These are phyloP conservation scores for Carabus problematicus DNA, from an alignment of 2,888 invertebrate species.

Conservation along the genomic window DNA sequence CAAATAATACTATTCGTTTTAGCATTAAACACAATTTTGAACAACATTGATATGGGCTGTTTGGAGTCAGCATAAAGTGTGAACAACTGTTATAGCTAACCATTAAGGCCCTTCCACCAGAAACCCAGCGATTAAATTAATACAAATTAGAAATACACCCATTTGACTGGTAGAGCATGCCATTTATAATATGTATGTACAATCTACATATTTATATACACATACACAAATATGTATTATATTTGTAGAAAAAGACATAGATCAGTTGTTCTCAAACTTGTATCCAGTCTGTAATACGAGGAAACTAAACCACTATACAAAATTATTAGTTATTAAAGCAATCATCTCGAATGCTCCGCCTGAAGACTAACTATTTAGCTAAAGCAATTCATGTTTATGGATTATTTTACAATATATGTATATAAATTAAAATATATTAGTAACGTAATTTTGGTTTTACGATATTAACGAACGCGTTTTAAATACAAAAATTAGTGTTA, in stretches of 20 bases:
- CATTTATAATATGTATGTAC: slow-evolving; percentile 28
- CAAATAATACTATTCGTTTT: slow-evolving; percentile 1
- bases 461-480: too few relatives aligned
- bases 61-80: too few relatives aligned
- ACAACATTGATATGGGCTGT: too few relatives aligned
- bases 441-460: too few relatives aligned
- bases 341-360: too few relatives aligned
- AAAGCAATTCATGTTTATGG: too few relatives aligned
- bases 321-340: too few relatives aligned
- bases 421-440: too few relatives aligned
- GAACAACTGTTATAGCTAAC: background rate
- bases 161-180: slow-evolving; percentile 52
- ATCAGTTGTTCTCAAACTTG: background rate
- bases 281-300: background rate
- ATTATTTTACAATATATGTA: too few relatives aligned
- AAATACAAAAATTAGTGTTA: too few relatives aligned
- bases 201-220: slow-evolving; percentile 48
- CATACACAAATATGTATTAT: slow-evolving; percentile 17
- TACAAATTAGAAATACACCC: slow-evolving; percentile 55
- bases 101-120: slow-evolving; percentile 48
- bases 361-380: too few relatives aligned
- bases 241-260: background rate
- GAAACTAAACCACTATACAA: background rate
- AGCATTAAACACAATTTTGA: slow-evolving; percentile 5
- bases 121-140: slow-evolving; percentile 49